A percentile compares a stretch with the other conserved stretches of the same genome.
These are phyloP conservation scores for Cosmia trapezina DNA, from an alignment of 2,888 invertebrate genomes.

Conservation along the genomic window DNA sequence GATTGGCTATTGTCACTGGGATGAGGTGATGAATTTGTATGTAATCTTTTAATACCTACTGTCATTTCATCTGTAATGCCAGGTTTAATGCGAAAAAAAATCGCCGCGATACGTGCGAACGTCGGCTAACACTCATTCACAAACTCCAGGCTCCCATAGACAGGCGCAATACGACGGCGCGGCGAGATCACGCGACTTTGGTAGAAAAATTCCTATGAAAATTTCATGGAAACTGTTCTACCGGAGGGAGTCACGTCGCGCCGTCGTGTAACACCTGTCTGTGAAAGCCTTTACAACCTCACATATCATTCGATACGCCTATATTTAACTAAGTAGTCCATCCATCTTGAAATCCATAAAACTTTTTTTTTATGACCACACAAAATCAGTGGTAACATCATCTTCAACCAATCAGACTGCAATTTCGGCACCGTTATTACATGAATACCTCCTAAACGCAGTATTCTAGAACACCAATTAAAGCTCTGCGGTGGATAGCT, in stretches of 20 bases:
- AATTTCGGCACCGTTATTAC: slow-evolving; percentile 28
- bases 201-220: no score
- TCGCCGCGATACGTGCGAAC: no score
- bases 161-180: no score
- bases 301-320: neutral
- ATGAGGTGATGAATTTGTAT: slow-evolving; percentile 58
- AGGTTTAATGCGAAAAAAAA: no score
- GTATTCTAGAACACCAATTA: slow-evolving; percentile 59
- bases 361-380: neutral
- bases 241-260: no score
- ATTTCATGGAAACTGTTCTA: no score
- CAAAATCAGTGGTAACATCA: neutral
- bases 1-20: neutral
- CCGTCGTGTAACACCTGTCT: no score
- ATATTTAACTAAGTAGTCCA: no score
- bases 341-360: neutral
- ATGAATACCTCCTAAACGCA: slow-evolving; percentile 15
- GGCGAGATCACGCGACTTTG: no score
- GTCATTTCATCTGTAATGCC: slow-evolving; percentile 60
- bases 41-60: slow-evolving; percentile 59
- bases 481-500: slow-evolving; percentile 55
- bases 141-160: no score
- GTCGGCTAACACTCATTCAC: no score
- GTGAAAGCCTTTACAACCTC: neutral
- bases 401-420: neutral